Evolutionary conservation across 1,140 invertebrate genomes (phyloP).

Genomic region (Drosophila nebulosa): DNA sequence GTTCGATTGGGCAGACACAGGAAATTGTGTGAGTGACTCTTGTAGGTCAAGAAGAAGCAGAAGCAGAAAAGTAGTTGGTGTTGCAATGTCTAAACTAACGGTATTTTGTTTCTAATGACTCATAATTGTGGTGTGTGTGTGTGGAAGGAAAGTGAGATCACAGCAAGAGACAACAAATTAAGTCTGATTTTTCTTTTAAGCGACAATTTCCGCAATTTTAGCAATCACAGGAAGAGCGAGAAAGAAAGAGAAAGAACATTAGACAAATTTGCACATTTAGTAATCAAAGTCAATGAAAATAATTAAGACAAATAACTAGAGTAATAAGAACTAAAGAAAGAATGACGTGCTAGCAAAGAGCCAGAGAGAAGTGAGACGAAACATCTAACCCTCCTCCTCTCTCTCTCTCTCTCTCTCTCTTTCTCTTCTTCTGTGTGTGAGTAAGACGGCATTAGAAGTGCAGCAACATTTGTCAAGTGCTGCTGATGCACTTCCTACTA

Average conservation of each 20-base stretch:
- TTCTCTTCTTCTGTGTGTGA: slow-evolving; percentile 28
- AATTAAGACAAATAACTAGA: slow-evolving; percentile 56
- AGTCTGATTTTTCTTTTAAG: slow-evolving; percentile 55
- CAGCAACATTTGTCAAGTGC: slow-evolving; percentile 59
- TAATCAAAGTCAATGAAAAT: slow-evolving; percentile 70
- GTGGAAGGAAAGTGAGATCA: slow-evolving; percentile 47
- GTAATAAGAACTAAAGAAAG: slow-evolving; percentile 1
- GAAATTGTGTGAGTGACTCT: slow-evolving; percentile 32
- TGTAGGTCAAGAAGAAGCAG: slow-evolving; percentile 66
- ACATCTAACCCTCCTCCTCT: slow-evolving; percentile 1
- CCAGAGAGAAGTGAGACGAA: neutral
- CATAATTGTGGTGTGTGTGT: too few relatives aligned
- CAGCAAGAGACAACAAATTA: slow-evolving; percentile 33
- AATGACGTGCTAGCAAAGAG: neutral
- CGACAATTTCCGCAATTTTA: slow-evolving; percentile 51
- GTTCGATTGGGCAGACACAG: neutral
- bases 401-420: slow-evolving; percentile 2
- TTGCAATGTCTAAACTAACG: slow-evolving; percentile 35
- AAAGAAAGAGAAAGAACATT: slow-evolving; percentile 24
- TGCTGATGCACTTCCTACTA: slow-evolving; percentile 66
- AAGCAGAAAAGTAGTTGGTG: slow-evolving; percentile 20
- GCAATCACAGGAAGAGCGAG: slow-evolving; percentile 7
- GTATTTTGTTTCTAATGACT: slow-evolving; percentile 24
- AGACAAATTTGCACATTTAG: slow-evolving; percentile 72
- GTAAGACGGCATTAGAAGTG: slow-evolving; percentile 13